phyloP scores from a whole-genome alignment of 2,797 vertebrate genomes.

The Microctenopoma steveboyesi region DNA sequence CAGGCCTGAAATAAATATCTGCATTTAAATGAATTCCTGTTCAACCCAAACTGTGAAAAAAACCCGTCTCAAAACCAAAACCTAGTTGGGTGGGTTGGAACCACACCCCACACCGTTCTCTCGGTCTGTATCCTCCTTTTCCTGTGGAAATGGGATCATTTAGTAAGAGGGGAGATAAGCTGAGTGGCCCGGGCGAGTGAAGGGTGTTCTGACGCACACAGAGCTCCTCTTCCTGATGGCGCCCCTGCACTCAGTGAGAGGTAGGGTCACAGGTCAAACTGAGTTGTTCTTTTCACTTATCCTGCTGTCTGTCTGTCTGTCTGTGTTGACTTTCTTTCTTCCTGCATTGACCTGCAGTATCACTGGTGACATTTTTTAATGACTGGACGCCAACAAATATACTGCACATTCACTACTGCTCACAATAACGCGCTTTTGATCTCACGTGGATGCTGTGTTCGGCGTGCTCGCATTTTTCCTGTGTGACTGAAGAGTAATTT shows the following conservation, averaged over 20 bases:
- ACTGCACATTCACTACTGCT: constrained; percentile 19
- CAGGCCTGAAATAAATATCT: not conserved
- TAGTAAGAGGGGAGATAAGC: constrained; percentile 65
- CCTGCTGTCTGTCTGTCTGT: constrained; percentile 37
- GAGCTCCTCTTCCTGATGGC: constrained; percentile 53
- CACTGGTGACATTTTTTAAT: constrained; percentile 42
- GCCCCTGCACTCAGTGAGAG: constrained; percentile 20
- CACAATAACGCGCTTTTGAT: not conserved
- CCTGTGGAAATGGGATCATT: constrained; percentile 76
- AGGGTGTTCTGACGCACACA: constrained; percentile 65
- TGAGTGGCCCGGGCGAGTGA: constrained; percentile 38
- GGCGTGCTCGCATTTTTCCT: constrained; percentile 23
- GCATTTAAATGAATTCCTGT: constrained; percentile 2
- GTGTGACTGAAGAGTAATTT: constrained; percentile 17
- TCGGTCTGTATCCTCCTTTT: constrained; percentile 48
- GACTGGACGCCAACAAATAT: constrained; percentile 26
- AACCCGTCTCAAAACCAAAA: not conserved
- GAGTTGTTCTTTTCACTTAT: constrained; percentile 45
- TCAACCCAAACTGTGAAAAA: constrained; percentile 21
- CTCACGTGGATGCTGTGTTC: too few relatives aligned
- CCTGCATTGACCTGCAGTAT: constrained; percentile 5
- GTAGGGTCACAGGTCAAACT: constrained; percentile 44
- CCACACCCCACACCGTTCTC: constrained; percentile 42
- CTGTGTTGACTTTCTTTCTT: constrained; percentile 32
- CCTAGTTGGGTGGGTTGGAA: too few relatives aligned